Evolutionary conservation across 2,888 invertebrate species (phyloP).

Genomic region (Volucella bombylans): DNA sequence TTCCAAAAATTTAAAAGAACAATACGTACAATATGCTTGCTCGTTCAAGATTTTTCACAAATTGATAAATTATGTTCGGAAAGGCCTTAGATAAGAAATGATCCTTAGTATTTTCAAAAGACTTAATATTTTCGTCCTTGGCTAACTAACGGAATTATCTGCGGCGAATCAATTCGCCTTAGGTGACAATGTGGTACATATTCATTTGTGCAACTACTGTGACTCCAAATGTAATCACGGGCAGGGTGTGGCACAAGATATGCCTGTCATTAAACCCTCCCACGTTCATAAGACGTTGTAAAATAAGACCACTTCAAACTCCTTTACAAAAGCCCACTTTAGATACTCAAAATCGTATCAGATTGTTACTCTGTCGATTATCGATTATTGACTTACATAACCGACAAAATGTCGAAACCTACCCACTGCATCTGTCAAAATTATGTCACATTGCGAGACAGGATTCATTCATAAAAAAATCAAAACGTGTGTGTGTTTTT

Average conservation of each 20-base stretch:
- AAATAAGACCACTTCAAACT: constrained; percentile 9
- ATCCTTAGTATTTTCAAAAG: too few species aligned
- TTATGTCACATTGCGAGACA: constrained; percentile 49
- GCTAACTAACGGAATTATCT: too few species aligned
- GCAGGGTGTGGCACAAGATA: neutral
- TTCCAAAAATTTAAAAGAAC: too few species aligned
- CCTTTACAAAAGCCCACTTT: constrained; percentile 3
- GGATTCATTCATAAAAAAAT: constrained; percentile 48
- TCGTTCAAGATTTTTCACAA: too few species aligned
- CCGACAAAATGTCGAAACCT: constrained; percentile 23
- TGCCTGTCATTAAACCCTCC: neutral
- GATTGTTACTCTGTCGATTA: neutral
- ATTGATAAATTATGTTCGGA: too few species aligned
- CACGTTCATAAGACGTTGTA: neutral
- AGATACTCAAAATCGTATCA: neutral
- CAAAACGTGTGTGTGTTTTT: constrained; percentile 5
- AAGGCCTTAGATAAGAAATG: too few species aligned
- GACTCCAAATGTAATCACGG: too few species aligned
- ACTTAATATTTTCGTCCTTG: too few species aligned
- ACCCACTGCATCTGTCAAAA: constrained; percentile 4
- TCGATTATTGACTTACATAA: constrained; percentile 40
- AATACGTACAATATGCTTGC: too few species aligned
- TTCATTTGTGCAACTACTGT: too few species aligned
- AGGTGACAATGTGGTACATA: too few species aligned
- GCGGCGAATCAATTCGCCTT: too few species aligned